Conservation (phyloP, 2,888 invertebrate genomes). For the Callosobruchus maculatus region DNA sequence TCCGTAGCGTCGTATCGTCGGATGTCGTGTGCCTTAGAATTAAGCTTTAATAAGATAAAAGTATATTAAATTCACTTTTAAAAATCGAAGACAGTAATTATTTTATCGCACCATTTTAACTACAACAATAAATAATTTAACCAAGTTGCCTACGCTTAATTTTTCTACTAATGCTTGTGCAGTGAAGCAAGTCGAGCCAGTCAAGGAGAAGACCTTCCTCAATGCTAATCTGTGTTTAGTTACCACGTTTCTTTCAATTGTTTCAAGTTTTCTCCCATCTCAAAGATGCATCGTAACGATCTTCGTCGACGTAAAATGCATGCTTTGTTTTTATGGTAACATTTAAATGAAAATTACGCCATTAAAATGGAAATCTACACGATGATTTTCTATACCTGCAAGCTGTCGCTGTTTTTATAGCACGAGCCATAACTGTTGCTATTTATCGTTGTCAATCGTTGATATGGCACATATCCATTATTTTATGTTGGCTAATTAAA, state of each 20-base stretch:
- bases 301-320: not conserved
- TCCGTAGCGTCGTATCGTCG: too few relatives aligned
- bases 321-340: not conserved
- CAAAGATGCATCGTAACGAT: not conserved
- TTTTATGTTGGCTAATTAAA: too few relatives aligned
- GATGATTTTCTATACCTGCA: not conserved
- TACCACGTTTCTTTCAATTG: not conserved
- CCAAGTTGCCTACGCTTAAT: too few relatives aligned
- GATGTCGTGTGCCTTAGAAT: too few relatives aligned
- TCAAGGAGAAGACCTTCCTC: not conserved
- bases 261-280: not conserved
- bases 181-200: not conserved
- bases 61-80: too few relatives aligned
- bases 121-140: too few relatives aligned
- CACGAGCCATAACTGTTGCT: not conserved
- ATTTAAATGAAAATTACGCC: not conserved
- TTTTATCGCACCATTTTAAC: too few relatives aligned
- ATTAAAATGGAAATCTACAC: not conserved
- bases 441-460: not conserved
- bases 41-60: too few relatives aligned
- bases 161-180: not conserved
- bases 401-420: not conserved
- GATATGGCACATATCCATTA: too few relatives aligned
- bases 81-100: too few relatives aligned
- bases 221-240: slow-evolving; percentile 1